Conservation (phyloP, 1,140 invertebrate species). For the Sarcophaga bullata region DNA sequence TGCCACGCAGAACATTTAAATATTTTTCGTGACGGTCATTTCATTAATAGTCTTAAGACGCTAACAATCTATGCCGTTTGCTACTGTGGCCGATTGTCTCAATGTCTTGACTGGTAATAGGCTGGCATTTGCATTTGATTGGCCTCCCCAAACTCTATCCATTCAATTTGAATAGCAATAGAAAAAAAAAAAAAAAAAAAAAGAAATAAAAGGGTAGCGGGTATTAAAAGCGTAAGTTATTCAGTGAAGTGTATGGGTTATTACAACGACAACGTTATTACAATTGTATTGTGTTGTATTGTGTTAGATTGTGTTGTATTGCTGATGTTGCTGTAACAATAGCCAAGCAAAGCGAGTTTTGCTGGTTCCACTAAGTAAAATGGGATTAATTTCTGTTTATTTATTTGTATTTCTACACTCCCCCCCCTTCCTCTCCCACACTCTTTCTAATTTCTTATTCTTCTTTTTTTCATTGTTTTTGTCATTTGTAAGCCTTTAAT, state of each 20-base stretch:
- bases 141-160: neutral
- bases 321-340: neutral
- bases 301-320: neutral
- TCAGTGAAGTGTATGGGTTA: conserved; percentile 31
- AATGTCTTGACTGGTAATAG: neutral
- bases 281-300: conserved; percentile 15
- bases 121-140: neutral
- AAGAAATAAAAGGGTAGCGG: conserved; percentile 12
- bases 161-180: neutral
- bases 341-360: too few species aligned
- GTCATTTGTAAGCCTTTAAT: neutral
- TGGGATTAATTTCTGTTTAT: conserved; percentile 35
- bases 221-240: conserved; percentile 31
- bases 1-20: conserved; percentile 1
- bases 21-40: conserved; percentile 35
- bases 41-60: conserved; percentile 30
- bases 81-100: neutral
- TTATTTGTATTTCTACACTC: conserved; percentile 4
- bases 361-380: neutral
- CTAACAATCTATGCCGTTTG: neutral
- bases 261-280: neutral
- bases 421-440: neutral
- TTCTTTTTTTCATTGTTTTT: neutral
- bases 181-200: too few species aligned
- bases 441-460: neutral